Conservation (phyloP, 2,888 invertebrate species). For the Eristalinus sepulchralis region DNA sequence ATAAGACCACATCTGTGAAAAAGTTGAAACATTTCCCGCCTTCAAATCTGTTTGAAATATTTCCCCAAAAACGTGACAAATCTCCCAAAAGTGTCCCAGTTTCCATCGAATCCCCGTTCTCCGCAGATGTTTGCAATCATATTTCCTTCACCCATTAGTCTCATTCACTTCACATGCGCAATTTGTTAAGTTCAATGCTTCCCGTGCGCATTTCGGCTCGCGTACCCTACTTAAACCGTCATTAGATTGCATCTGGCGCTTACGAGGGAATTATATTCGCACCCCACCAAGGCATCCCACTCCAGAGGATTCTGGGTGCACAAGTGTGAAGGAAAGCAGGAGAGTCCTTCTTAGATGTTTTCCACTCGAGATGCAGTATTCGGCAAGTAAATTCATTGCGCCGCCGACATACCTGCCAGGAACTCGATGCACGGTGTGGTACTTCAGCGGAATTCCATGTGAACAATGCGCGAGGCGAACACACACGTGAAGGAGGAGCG, state of each 20-base stretch:
- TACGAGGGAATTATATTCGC: not conserved
- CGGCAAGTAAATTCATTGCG: not conserved
- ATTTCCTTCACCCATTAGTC: not conserved
- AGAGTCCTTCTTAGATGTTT: not conserved
- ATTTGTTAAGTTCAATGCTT: not conserved
- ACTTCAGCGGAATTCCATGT: not conserved
- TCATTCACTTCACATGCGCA: not conserved
- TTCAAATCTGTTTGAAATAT: too few relatives aligned
- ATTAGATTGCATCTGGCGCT: not conserved
- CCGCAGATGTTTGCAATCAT: not conserved
- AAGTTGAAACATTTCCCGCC: too few relatives aligned
- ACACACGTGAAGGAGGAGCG: not conserved
- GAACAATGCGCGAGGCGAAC: slow-evolving; percentile 1
- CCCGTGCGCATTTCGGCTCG: not conserved
- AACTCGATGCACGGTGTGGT: not conserved
- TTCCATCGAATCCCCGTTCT: not conserved
- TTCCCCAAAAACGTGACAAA: not conserved
- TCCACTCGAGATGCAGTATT: not conserved
- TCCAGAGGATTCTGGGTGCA: not conserved
- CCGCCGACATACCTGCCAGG: not conserved
- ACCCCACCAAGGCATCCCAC: not conserved
- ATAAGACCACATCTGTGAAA: too few relatives aligned
- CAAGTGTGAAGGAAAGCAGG: not conserved
- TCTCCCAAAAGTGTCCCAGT: not conserved
- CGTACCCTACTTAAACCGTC: not conserved